Conservation (phyloP, 1,140 invertebrate species). For the Vanessa tameamea region DNA sequence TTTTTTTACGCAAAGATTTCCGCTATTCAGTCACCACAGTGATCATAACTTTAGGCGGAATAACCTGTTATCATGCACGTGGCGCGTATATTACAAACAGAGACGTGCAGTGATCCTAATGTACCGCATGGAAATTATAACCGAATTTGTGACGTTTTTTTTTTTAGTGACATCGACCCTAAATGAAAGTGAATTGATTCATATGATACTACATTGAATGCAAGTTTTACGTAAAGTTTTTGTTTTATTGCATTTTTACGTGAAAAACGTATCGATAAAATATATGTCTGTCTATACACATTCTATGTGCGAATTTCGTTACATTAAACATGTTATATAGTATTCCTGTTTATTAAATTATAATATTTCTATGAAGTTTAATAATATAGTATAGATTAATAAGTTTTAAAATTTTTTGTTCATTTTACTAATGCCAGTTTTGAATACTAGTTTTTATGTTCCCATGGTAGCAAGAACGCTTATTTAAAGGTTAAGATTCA, state of each 20-base stretch:
- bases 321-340: no score
- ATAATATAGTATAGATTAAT: background rate
- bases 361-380: background rate
- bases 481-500: no score
- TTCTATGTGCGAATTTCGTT: no score
- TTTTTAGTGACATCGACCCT: background rate
- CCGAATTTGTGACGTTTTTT: background rate
- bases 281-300: no score
- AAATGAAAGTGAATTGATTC: background rate
- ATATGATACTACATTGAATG: no score
- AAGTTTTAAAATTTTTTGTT: background rate
- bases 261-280: no score
- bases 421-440: background rate
- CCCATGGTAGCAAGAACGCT: no score
- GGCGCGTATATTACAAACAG: slow-evolving; percentile 47
- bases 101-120: slow-evolving; percentile 22
- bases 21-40: slow-evolving; percentile 3
- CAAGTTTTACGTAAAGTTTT: no score
- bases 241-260: no score
- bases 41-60: slow-evolving; percentile 21
- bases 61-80: slow-evolving; percentile 63
- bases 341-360: no score
- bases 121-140: slow-evolving; percentile 1
- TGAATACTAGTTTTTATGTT: no score
- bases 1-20: background rate